These are phyloP conservation scores for Entosphenus tridentatus DNA, from an alignment of 2,113 vertebrate genomes.

Conservation along the genomic window DNA sequence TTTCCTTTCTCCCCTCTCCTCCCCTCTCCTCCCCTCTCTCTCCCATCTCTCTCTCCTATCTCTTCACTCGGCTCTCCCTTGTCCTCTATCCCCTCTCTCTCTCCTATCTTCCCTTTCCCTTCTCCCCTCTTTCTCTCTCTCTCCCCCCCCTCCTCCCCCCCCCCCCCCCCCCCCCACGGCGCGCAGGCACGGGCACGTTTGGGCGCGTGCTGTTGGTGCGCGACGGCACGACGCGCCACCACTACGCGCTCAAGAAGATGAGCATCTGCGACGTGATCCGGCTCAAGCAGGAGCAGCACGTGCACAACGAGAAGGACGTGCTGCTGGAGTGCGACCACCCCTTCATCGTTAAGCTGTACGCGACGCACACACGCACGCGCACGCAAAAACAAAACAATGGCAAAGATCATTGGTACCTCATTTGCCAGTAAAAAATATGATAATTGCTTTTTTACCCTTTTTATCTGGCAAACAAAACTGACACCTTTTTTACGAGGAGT, in stretches of 20 bases:
- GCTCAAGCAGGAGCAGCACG: slow-evolving; percentile 80
- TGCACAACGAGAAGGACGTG: slow-evolving; percentile 84
- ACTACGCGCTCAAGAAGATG: slow-evolving; percentile 79
- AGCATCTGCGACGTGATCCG: slow-evolving; percentile 77
- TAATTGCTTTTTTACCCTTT: too few species aligned
- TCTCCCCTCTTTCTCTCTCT: neutral
- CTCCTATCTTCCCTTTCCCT: neutral
- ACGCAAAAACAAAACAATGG: too few species aligned
- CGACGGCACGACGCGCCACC: slow-evolving; percentile 28
- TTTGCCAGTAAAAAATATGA: too few species aligned
- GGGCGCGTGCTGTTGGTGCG: slow-evolving; percentile 70
- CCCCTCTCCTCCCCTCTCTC: neutral
- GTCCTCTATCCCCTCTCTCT: neutral
- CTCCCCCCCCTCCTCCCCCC: neutral
- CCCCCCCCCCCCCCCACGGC: neutral
- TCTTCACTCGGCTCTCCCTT: neutral
- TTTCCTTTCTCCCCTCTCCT: neutral
- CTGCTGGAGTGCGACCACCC: slow-evolving; percentile 63
- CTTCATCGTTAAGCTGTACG: slow-evolving; percentile 75
- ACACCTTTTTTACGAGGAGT: too few species aligned
- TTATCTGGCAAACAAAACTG: too few species aligned
- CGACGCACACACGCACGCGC: slow-evolving; percentile 9
- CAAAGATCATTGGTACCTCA: too few species aligned
- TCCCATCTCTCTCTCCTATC: neutral
- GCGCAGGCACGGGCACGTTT: slow-evolving; percentile 64